Base-by-base conservation (phyloP, 2,888 invertebrate species). In the Apamea monoglypha region DNA sequence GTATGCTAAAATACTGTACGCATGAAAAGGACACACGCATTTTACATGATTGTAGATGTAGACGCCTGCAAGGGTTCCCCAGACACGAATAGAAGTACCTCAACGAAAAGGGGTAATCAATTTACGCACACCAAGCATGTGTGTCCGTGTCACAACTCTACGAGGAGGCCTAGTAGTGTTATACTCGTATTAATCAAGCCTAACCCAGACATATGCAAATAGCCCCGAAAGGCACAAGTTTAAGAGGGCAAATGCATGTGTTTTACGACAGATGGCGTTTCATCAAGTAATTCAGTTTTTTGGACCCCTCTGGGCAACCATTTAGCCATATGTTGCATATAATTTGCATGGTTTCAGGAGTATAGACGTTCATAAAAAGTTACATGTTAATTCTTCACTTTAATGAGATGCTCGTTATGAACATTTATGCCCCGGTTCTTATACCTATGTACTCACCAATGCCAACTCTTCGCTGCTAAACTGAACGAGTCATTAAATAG, bases 141-240 rank as follows among this genome's bases (percentile, higher is more conserved):
- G 1, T 18, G 36, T 44, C 25, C 44, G 8, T 32, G 56, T n/a
- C 63, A 40, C n/a, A 69, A 59, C 50, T 67, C 21, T 21, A 59
- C 74, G 44, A 59, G 29, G 61, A 70, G 29, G 32, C 29, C 32
- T 40, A 36, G 32, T n/a, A 63, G 25, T n/a, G 63, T 36, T 68
- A 50, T 44, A n/a, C n/a, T n/a, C n/a, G n/a, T n/a, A 79, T 82
- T 64, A 82, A 64, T 82, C 80, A 82, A 73, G n/a, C 44, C 72
- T 50, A 69, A 53, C 44, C 32, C 44, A 73, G 80, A 84, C 84
- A 64, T 78, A 78, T 82, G 82, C 80, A 84, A 84, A 82, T 82
- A 18, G 16, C 29, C 59, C 21, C 18, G 16, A 44, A 59, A 14
- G 32, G 50, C 50, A 44, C 63, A 61, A 78, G 53, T 69, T 83